Evolutionary conservation across 1,140 invertebrate genomes (phyloP).

Genomic region (Drosophila pandora): DNA sequence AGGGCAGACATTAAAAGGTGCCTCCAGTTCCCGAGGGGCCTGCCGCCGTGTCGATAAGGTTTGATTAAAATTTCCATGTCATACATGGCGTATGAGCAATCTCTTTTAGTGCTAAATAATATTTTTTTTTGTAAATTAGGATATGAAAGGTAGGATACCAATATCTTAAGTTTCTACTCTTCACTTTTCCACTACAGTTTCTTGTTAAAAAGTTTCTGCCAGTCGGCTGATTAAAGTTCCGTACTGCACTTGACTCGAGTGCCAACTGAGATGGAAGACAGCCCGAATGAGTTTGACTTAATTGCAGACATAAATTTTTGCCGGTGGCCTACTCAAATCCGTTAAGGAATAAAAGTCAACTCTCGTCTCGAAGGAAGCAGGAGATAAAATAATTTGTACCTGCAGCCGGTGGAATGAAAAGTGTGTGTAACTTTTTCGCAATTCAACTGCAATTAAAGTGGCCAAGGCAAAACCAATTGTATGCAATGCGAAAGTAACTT

Average conservation of each 20-base stretch:
- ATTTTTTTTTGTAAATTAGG: not conserved
- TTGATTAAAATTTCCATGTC: constrained; percentile 36
- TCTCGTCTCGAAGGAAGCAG: constrained; percentile 12
- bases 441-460: constrained; percentile 3
- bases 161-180: not conserved
- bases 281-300: constrained; percentile 61
- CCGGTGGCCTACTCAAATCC: constrained; percentile 12
- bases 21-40: constrained; percentile 1
- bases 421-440: constrained; percentile 6
- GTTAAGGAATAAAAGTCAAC: not conserved
- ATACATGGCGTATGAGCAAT: constrained; percentile 28
- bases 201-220: constrained; percentile 39
- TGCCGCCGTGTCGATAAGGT: constrained; percentile 23
- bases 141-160: not conserved
- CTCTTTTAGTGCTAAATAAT: not conserved
- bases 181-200: not conserved
- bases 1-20: constrained; percentile 45
- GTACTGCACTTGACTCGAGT: constrained; percentile 44
- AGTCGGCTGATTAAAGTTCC: constrained; percentile 63
- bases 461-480: constrained; percentile 20
- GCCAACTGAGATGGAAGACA: constrained; percentile 19
- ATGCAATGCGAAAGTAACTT: constrained; percentile 13
- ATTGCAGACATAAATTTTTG: constrained; percentile 53
- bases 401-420: constrained; percentile 16
- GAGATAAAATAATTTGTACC: constrained; percentile 15